Base-by-base conservation (phyloP, 2,113 vertebrate genomes). In the Psettodes erumei region DNA sequence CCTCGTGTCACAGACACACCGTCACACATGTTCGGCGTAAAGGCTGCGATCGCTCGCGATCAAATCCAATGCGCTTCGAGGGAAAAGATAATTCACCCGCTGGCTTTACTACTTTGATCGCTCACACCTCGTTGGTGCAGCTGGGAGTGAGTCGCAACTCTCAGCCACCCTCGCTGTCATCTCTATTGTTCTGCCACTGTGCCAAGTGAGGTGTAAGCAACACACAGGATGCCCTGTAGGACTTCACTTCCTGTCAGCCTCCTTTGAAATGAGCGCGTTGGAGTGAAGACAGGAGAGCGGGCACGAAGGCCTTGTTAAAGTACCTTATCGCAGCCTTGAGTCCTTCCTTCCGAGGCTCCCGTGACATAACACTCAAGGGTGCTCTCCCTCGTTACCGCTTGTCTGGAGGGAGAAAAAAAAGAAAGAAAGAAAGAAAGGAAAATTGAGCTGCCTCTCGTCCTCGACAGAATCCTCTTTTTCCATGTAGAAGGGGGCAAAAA, bases 211-310 rank as follows among this genome's bases (percentile, higher is more conserved):
- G 50, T 56, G 77, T 61, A 35, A 65, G 74, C 80, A 78, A 56
- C 81, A 50, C 37, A 33, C 59, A 76, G 73, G 70, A 82, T 71
- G 81, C 70, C 81, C 70, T 60, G 66, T 50, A 82, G 86, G 81
- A 68, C 56, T 75, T 51, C 33, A 55, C 70, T 81, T 84, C 78
- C 78, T 89, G 72, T 65, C 75, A 66, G 75, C 47, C 43, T 27
- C 78, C 84, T 74, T 74, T 58, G 82, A 68, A 65, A 83, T 15
- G 37, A 83, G 63, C 45, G 16, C 59, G 42, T 63, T 74, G 25
- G 71, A 79, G 75, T 61, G 4, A 61, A 84, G 74, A 70, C 62
- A 53, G 43, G 37, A 75, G 74, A 70, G 58, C 15, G 48, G 21
- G 56, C 33, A 15, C 5, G 42, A 70, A 65, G 82, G 43, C 76